Conservation (phyloP, 1,140 invertebrate genomes). For the Lasaia peninsularis region DNA sequence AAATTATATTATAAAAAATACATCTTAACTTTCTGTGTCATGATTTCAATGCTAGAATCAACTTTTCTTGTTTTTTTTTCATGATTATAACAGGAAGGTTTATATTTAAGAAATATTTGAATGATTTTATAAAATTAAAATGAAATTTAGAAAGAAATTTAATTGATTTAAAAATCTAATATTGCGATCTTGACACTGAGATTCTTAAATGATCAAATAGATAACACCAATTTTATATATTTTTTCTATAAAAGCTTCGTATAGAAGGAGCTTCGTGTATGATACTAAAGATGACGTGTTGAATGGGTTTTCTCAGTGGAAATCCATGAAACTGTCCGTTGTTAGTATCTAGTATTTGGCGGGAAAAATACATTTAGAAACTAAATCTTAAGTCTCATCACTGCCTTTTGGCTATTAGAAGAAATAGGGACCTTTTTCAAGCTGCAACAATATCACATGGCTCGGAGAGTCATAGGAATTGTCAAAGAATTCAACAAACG, state of each 20-base stretch:
- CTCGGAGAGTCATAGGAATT: slow-evolving; percentile 26
- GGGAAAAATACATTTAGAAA: slow-evolving; percentile 1
- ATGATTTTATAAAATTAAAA: background rate
- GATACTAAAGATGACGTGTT: slow-evolving; percentile 25
- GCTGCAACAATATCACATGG: slow-evolving; percentile 5
- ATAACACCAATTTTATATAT: slow-evolving; percentile 19
- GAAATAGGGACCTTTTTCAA: background rate
- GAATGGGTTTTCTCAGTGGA: slow-evolving; percentile 33
- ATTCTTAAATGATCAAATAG: slow-evolving; percentile 15
- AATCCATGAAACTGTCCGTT: slow-evolving; percentile 33
- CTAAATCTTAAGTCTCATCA: background rate
- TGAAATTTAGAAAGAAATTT: no score
- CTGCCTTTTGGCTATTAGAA: slow-evolving; percentile 6
- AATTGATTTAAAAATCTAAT: background rate
- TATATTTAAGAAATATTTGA: background rate
- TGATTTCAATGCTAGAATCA: slow-evolving; percentile 18
- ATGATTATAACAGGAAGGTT: background rate
- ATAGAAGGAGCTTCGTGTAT: background rate
- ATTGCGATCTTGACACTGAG: slow-evolving; percentile 13
- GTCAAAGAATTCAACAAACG: slow-evolving; percentile 25
- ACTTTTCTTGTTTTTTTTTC: background rate
- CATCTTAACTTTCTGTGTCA: slow-evolving; percentile 13
- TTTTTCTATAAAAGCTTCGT: slow-evolving; percentile 11
- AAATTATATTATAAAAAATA: slow-evolving; percentile 39
- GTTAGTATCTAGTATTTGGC: background rate